Evolutionary conservation across 2,888 invertebrate genomes (phyloP), one percentile per base, ranked within the genome.

Genomic region (Alloplasta piceator): DNA sequence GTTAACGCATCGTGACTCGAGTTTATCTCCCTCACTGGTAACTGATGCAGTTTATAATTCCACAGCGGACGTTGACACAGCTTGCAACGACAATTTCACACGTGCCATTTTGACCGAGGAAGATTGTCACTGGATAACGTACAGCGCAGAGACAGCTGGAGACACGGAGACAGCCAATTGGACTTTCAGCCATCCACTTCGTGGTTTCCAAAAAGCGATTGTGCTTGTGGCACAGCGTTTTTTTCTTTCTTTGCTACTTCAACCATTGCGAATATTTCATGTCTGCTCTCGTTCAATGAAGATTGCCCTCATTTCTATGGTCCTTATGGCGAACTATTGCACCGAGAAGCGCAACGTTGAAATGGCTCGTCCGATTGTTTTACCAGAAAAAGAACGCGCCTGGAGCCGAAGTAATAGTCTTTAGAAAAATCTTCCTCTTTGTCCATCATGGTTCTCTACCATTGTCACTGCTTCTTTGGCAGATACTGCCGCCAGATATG

Each of bases 311-410:
- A n/a, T 60, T 26, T 58, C 61, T 46, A 66, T 48, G 6, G 55
- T 12, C 36, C 43, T 76, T 50, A 26, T 26, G 50, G 43, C 55
- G 60, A 74, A 60, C 16, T 36, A 76, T 71, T 66, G 71, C 61
- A 38, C 41, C 48, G n/a, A 63, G 7, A 56, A 73, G 50, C 41
- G 4, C 36, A 55, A 67, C 72, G 63, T 61, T 46, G 41, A 67
- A 72, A 63, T 61, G 48, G 56, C n/a, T 48, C 52, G 67, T 56
- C 61, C 76, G 56, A 76, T 76, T 76, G 72, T 72, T 61, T 67
- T 56, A 38, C 72, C 36, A 43, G 67, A 6, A 14, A 12, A 52
- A 52, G 26, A 50, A 56, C 26, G 3, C 56, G 61, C 48, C 48
- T 55, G 41, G 14, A 80, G 71, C 56, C 72, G 56, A 26, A 71